Evolutionary conservation across 2,888 invertebrate species (phyloP), one percentile per base, ranked within the genome.

Genomic region (Luperina nickerlii): DNA sequence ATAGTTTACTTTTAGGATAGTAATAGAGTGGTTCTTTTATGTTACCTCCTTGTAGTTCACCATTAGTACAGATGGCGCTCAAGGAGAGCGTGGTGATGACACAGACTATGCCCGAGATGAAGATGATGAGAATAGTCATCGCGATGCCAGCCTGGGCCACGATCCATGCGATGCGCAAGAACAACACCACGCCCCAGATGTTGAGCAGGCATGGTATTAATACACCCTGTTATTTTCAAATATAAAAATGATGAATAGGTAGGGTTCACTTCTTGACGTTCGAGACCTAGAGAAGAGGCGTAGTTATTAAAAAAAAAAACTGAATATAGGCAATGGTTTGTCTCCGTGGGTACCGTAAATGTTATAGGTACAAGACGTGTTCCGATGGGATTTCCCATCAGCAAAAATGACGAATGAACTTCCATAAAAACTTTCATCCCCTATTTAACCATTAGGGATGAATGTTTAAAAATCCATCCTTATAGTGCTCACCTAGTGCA

Each of bases 161-260:
- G 76, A 99, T 98, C 99, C 99, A 99, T 67, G 99, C 98, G 92
- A 99, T 97, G 74, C 99, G 98, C 88, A 99, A 97, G 95, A 99
- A 99, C 87, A 99, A 97, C 99, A 99, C 99, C 87, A 99, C 99
- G 77, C 99, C 99, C 98, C 99, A 99, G 92, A 99, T 99, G 95
- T 99, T 99, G 91, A 99, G 98, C 69, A 99, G 97, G 93, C 99
- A 99, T 93, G 98, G 98, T 95, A 98, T 98, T 84, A 99, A 97
- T 15, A 99, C 99, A 13, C 99, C 99, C 94, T 98, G 97, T 8
- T 18, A 13, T 32, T 48, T 70, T 7, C 32, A 66, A 66, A 66
- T 42, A 42, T 8, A 67, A 42, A 42, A 67, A 67, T 24, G 24
- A 24, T 20, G 20, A 57, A 51, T 20, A 48, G 0, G 5, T 18